Percentiles rank a stretch among this genome's conserved stretches.
These are phyloP conservation scores for Semicossyphus pulcher DNA, from an alignment of 2,113 vertebrate species.

Conservation along the genomic window DNA sequence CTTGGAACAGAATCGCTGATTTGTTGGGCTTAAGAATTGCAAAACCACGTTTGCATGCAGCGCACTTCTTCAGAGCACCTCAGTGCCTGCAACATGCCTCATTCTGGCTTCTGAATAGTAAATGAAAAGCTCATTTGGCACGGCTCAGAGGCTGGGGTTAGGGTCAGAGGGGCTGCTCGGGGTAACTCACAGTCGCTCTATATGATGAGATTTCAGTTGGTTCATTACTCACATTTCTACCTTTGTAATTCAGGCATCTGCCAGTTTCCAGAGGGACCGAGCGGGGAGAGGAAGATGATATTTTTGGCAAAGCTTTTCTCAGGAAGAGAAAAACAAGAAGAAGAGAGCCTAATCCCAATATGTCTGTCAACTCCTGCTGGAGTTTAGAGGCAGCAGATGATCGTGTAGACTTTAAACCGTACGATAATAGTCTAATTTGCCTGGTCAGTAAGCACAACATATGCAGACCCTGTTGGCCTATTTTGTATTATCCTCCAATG, in stretches of 20 bases:
- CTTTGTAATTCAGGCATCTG: slow-evolving; percentile 65
- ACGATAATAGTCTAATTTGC: slow-evolving; percentile 7
- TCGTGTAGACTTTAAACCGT: too few species aligned
- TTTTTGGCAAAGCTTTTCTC: slow-evolving; percentile 37
- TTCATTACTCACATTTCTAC: slow-evolving; percentile 64
- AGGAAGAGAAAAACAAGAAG: slow-evolving; percentile 22
- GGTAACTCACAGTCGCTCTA: slow-evolving; percentile 53
- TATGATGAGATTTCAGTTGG: slow-evolving; percentile 70
- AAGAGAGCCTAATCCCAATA: slow-evolving; percentile 33
- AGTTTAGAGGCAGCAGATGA: not conserved
- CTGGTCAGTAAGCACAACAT: not conserved
- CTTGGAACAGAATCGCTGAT: slow-evolving; percentile 45
- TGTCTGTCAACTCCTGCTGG: slow-evolving; percentile 24
- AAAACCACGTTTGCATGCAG: slow-evolving; percentile 67
- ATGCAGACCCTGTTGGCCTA: not conserved
- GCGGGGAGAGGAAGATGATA: slow-evolving; percentile 18
- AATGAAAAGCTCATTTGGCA: slow-evolving; percentile 75
- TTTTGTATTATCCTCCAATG: not conserved
- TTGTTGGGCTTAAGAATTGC: slow-evolving; percentile 49
- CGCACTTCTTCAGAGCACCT: slow-evolving; percentile 52
- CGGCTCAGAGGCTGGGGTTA: slow-evolving; percentile 42
- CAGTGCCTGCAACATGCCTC: slow-evolving; percentile 50
- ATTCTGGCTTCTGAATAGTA: slow-evolving; percentile 64
- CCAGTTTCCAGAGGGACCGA: slow-evolving; percentile 53
- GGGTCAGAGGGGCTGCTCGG: slow-evolving; percentile 48